Conservation (phyloP, 2,888 invertebrate genomes). For the Calameuta filiformis region DNA sequence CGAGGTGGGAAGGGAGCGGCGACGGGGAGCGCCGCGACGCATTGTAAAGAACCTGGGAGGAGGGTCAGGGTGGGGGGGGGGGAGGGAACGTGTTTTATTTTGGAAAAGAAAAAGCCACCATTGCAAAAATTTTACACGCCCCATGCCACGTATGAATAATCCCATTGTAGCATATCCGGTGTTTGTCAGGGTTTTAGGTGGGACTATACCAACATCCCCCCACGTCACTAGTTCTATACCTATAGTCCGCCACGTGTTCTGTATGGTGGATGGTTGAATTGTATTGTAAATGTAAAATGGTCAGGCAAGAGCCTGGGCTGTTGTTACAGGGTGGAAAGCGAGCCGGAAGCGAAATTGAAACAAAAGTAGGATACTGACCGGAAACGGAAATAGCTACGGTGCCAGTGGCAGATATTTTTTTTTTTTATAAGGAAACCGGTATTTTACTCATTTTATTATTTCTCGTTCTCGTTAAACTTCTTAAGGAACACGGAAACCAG, state of each 20-base stretch:
- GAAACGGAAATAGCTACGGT: constrained; percentile 27
- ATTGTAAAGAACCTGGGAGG: too few relatives aligned
- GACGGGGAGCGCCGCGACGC: too few relatives aligned
- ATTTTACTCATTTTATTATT: not conserved
- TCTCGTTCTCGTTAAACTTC: not conserved
- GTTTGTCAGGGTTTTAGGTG: not conserved
- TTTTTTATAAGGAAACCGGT: not conserved
- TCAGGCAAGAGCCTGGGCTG: not conserved
- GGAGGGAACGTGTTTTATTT: too few relatives aligned
- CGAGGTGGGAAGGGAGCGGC: too few relatives aligned
- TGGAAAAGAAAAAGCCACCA: not conserved
- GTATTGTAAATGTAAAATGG: constrained; percentile 16
- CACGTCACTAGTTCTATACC: not conserved
- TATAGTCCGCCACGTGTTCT: not conserved
- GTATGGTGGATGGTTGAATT: not conserved
- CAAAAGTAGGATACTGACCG: constrained; percentile 31
- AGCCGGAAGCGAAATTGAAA: constrained; percentile 28
- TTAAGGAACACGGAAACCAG: not conserved
- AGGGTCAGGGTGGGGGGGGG: too few relatives aligned
- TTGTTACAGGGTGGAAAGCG: constrained; percentile 23
- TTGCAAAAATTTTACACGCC: constrained; percentile 4
- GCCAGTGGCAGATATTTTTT: constrained; percentile 22
- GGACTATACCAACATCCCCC: not conserved
- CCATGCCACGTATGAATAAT: not conserved
- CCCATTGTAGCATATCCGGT: not conserved